Conservation (phyloP, 2,797 vertebrate genomes). For the Myotis pilosus region DNA sequence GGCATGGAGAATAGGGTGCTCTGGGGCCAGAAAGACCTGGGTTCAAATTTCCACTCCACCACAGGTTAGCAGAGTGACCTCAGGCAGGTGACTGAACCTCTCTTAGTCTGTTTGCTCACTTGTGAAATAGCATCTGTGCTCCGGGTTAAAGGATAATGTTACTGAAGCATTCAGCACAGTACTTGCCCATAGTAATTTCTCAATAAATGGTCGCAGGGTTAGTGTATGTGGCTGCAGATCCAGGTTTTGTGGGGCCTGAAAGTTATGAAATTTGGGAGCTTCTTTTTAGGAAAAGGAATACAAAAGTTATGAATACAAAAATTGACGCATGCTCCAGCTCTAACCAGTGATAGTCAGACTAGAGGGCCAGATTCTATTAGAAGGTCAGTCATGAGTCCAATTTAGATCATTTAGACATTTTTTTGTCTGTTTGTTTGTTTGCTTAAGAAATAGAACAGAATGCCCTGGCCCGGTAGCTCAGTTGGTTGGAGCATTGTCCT, state of each 20-base stretch:
- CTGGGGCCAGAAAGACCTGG: background rate
- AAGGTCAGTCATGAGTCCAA: background rate
- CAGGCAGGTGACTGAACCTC: background rate
- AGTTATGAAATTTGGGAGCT: background rate
- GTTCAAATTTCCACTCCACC: background rate
- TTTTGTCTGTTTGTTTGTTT: background rate
- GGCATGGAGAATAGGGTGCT: background rate
- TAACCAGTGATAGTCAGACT: background rate
- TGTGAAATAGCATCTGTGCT: background rate
- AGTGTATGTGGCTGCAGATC: background rate
- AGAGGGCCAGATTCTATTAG: background rate
- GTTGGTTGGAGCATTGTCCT: background rate
- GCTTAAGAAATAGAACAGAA: background rate
- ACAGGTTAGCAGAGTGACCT: background rate
- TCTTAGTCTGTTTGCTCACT: background rate
- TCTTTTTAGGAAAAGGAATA: background rate
- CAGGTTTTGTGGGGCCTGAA: background rate
- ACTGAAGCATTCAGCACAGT: background rate
- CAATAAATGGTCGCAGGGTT: background rate
- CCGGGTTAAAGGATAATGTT: background rate
- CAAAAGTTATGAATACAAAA: background rate
- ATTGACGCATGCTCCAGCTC: background rate
- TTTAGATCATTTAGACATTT: background rate
- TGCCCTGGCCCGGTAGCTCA: background rate
- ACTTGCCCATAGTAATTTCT: background rate